phyloP scores from a whole-genome alignment of 2,113 vertebrate species.

The Upupa epops region DNA sequence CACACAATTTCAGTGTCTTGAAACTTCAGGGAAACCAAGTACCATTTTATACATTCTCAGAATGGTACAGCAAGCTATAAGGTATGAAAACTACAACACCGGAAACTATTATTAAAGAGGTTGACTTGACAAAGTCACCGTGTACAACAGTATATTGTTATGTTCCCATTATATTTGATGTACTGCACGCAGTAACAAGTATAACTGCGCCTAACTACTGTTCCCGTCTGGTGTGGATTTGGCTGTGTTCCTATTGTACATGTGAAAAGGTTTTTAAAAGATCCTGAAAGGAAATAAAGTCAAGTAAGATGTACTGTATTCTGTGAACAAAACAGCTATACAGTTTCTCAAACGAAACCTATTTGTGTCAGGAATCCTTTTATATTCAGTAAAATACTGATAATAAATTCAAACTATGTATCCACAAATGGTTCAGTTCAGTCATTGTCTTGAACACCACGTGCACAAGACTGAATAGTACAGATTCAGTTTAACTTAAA shows the following conservation, averaged over 20 bases:
- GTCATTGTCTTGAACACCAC: background rate
- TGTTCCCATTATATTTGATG: background rate
- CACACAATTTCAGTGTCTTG: background rate
- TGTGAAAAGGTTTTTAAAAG: slow-evolving; percentile 21
- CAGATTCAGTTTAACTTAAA: background rate
- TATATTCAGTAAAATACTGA: background rate
- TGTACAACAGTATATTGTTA: background rate
- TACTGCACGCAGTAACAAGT: background rate
- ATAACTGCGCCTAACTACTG: background rate
- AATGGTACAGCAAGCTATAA: background rate
- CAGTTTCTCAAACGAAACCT: background rate
- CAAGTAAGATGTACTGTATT: background rate
- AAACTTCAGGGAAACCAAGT: background rate
- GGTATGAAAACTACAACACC: background rate
- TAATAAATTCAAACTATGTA: slow-evolving; percentile 25
- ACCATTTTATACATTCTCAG: background rate
- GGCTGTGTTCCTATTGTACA: background rate
- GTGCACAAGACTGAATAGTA: background rate
- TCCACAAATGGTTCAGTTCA: background rate
- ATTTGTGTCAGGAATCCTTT: slow-evolving; percentile 5
- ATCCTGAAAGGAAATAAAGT: slow-evolving; percentile 10
- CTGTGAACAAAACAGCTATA: background rate
- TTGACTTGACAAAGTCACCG: background rate
- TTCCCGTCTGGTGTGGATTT: background rate
- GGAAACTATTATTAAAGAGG: background rate